Conservation (phyloP, 2,113 vertebrate genomes). For the Okapia johnstoni region DNA sequence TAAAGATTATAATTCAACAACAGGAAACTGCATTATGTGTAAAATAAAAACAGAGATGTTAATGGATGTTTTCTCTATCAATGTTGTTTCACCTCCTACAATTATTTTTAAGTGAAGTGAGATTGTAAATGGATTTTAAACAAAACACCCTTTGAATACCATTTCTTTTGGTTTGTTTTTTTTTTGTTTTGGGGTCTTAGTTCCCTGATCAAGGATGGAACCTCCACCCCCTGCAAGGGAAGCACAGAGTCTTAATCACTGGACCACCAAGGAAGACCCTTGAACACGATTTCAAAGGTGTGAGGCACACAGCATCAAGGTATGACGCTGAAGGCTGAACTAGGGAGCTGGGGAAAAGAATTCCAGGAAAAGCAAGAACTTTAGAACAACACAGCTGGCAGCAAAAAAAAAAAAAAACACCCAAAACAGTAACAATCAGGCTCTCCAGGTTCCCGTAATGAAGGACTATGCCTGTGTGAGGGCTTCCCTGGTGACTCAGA, state of each 20-base stretch:
- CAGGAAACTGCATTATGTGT: not conserved
- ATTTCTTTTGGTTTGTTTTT: not conserved
- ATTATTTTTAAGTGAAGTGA: constrained; percentile 71
- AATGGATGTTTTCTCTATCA: constrained; percentile 60
- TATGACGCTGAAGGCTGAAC: not conserved
- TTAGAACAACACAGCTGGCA: not conserved
- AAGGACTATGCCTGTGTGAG: not conserved
- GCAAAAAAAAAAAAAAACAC: not conserved
- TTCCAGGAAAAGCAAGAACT: not conserved
- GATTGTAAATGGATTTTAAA: constrained; percentile 72
- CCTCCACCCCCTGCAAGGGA: accelerated
- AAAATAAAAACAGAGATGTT: constrained; percentile 60
- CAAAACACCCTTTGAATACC: not conserved
- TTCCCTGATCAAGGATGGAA: not conserved
- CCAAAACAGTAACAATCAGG: too few relatives aligned
- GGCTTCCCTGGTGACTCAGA: not conserved
- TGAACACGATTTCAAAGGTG: constrained; percentile 63
- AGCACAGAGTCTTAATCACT: not conserved
- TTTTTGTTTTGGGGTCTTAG: not conserved
- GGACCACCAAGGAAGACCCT: not conserved
- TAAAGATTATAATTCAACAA: not conserved
- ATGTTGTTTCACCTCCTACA: constrained; percentile 40
- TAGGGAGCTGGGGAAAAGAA: too few relatives aligned
- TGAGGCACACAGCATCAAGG: constrained; percentile 20
- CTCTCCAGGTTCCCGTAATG: not conserved